These are phyloP conservation scores for Rhinella marina DNA, from an alignment of 2,797 vertebrate genomes.

Conservation along the genomic window DNA sequence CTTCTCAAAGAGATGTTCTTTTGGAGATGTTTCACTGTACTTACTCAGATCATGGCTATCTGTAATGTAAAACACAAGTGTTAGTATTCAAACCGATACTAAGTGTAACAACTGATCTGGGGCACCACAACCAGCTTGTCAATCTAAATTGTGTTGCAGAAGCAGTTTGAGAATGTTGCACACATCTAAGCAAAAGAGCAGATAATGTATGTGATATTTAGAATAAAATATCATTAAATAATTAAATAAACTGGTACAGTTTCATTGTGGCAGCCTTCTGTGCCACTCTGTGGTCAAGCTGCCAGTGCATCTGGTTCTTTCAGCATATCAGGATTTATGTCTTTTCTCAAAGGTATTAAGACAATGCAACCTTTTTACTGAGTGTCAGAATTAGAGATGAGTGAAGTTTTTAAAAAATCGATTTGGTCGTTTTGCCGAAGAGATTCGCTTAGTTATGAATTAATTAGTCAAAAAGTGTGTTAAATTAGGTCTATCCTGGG, in stretches of 20 bases:
- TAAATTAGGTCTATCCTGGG: too few species aligned
- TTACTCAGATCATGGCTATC: too few species aligned
- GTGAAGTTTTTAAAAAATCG: background rate
- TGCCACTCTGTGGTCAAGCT: slow-evolving; percentile 23
- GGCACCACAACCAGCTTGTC: background rate
- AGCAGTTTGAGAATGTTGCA: background rate
- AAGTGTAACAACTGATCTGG: background rate
- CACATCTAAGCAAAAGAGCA: background rate
- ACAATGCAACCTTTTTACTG: background rate
- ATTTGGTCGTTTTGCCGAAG: too few species aligned
- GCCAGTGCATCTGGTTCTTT: slow-evolving; percentile 37
- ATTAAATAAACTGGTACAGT: background rate
- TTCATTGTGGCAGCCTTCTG: slow-evolving; percentile 17
- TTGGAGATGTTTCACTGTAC: too few species aligned
- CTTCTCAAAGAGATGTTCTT: too few species aligned
- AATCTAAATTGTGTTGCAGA: background rate
- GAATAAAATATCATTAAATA: background rate
- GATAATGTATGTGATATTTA: background rate
- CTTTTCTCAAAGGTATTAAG: slow-evolving; percentile 13
- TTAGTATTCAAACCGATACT: background rate
- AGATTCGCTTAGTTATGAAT: too few species aligned
- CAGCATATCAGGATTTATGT: slow-evolving; percentile 18
- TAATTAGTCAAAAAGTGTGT: too few species aligned
- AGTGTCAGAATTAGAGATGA: background rate
- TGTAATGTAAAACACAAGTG: background rate